A percentile compares a stretch with the other conserved stretches of the same genome.
These are phyloP conservation scores for Microplitis mediator DNA, from an alignment of 1,140 invertebrate species.

Conservation along the genomic window DNA sequence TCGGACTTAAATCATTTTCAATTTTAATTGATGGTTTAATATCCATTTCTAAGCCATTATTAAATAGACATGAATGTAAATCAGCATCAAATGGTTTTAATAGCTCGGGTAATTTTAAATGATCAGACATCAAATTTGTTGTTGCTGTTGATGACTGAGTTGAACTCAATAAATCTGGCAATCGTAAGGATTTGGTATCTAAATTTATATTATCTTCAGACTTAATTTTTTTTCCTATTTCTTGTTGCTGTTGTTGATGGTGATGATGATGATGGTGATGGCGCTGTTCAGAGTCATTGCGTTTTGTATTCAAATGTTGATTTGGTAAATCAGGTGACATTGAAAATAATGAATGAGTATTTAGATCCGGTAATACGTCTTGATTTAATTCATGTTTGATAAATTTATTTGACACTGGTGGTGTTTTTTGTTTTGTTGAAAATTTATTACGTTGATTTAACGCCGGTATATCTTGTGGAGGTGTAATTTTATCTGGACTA, in stretches of 20 bases:
- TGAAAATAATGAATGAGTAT: slow-evolving; percentile 43
- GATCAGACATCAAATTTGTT: slow-evolving; percentile 37
- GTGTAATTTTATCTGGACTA: slow-evolving; percentile 61
- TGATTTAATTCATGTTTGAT: slow-evolving; percentile 40
- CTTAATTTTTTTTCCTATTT: too few species aligned
- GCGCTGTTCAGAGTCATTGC: slow-evolving; percentile 26
- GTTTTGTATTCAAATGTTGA: slow-evolving; percentile 35
- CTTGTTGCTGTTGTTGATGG: slow-evolving; percentile 27
- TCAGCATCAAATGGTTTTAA: slow-evolving; percentile 50
- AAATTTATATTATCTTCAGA: too few species aligned
- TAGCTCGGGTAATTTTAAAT: slow-evolving; percentile 50
- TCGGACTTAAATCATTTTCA: slow-evolving; percentile 45
- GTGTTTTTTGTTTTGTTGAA: slow-evolving; percentile 31
- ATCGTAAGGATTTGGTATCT: too few species aligned
- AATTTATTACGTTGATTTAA: slow-evolving; percentile 13
- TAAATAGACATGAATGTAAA: neutral
- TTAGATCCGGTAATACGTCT: slow-evolving; percentile 36
- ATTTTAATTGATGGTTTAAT: slow-evolving; percentile 22
- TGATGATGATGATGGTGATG: slow-evolving; percentile 43
- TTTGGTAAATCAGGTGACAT: slow-evolving; percentile 55
- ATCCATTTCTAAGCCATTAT: neutral
- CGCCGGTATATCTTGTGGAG: slow-evolving; percentile 38
- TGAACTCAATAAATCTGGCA: too few species aligned
- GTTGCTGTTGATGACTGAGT: neutral
- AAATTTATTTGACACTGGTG: slow-evolving; percentile 29